Evolutionary conservation across 2,888 invertebrate genomes (phyloP).

Genomic region (Myathropa florea): DNA sequence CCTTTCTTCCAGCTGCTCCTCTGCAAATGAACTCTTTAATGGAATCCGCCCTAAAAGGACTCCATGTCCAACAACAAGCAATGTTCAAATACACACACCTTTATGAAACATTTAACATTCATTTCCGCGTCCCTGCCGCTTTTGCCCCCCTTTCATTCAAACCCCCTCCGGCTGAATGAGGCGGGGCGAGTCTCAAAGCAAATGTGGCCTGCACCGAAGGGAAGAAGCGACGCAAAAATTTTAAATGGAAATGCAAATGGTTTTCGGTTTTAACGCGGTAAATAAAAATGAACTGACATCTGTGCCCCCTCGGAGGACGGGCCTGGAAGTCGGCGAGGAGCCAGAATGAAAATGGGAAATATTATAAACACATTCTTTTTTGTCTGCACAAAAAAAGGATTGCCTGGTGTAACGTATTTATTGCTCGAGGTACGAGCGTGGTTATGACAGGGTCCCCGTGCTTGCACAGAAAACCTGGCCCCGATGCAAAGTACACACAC

Average conservation of each 20-base stretch:
- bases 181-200: not conserved
- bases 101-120: not conserved
- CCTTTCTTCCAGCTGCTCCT: not conserved
- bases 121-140: not conserved
- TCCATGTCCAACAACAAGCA: not conserved
- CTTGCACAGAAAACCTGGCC: not conserved
- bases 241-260: constrained; percentile 32
- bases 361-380: not conserved
- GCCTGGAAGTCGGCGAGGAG: not conserved
- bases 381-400: not conserved
- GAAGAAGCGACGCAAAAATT: constrained; percentile 9
- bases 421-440: not conserved
- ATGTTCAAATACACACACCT: not conserved
- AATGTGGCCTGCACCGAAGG: not conserved
- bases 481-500: not conserved
- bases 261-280: constrained; percentile 5
- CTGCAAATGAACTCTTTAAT: not conserved
- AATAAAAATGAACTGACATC: not conserved
- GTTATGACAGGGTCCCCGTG: constrained; percentile 8
- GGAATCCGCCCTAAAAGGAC: not conserved
- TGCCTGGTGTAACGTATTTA: not conserved
- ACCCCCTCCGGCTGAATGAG: too few species aligned
- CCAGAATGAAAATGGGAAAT: not conserved
- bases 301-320: not conserved
- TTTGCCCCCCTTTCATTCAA: too few species aligned